These are phyloP conservation scores for Syrphus vitripennis DNA, from an alignment of 2,888 invertebrate genomes.

Conservation along the genomic window DNA sequence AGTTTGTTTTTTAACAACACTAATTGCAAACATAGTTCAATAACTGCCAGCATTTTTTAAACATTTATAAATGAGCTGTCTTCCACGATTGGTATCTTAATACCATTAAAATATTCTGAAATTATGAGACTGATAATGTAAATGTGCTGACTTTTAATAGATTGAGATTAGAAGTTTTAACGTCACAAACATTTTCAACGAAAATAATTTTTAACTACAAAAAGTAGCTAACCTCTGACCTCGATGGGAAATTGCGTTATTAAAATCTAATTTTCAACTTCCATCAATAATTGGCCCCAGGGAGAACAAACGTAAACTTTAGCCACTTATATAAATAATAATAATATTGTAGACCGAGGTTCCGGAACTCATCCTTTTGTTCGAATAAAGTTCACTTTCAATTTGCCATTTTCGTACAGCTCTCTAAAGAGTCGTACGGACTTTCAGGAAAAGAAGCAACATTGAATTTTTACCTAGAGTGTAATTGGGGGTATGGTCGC, in stretches of 20 bases:
- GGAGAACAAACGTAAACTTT: not conserved
- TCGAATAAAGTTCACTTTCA: slow-evolving; percentile 53
- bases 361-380: not conserved
- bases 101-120: too few species aligned
- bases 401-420: slow-evolving; percentile 53
- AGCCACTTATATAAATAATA: not conserved
- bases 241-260: not conserved
- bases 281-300: slow-evolving; percentile 4
- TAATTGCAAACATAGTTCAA: too few species aligned
- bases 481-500: not conserved
- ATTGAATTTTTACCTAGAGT: not conserved
- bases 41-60: too few species aligned
- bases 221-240: not conserved
- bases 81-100: too few species aligned
- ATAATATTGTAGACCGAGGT: not conserved
- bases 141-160: slow-evolving; percentile 47
- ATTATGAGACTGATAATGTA: too few species aligned
- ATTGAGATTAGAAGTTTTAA: slow-evolving; percentile 48
- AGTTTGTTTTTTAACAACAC: too few species aligned
- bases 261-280: slow-evolving; percentile 8
- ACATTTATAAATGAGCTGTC: too few species aligned
- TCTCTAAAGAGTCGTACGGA: not conserved
- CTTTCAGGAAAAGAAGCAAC: not conserved
- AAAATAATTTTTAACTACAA: slow-evolving; percentile 3
- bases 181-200: slow-evolving; percentile 31